phyloP scores from a whole-genome alignment of 30 jellyfish, hydroid and myxozoan genomes.

The Hydractinia symbiolongicarpus region DNA sequence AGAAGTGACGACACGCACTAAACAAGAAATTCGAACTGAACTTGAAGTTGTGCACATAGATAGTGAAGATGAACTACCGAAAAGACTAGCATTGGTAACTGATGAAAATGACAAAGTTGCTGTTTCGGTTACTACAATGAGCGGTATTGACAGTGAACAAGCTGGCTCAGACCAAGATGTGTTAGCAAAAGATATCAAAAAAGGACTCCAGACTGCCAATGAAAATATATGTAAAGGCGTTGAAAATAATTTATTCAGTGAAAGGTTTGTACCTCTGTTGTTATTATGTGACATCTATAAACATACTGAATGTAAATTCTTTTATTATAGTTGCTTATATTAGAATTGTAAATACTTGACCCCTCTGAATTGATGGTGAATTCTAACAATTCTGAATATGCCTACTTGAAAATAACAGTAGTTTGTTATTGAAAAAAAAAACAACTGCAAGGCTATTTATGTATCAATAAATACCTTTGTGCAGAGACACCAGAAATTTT shows the following conservation, averaged over 20 bases:
- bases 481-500: too few relatives aligned
- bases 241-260: conserved; percentile 59
- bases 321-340: too few relatives aligned
- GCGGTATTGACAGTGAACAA: conserved; percentile 42
- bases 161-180: conserved; percentile 44
- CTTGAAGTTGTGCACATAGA: conserved; percentile 78
- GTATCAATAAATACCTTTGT: too few relatives aligned
- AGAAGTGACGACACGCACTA: conserved; percentile 77
- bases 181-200: conserved; percentile 42
- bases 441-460: too few relatives aligned
- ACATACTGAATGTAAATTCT: too few relatives aligned
- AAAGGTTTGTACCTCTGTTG: conserved; percentile 29
- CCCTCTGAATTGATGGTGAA: too few relatives aligned
- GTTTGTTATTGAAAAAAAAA: too few relatives aligned
- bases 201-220: conserved; percentile 53
- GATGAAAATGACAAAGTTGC: conserved; percentile 67
- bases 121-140: conserved; percentile 62
- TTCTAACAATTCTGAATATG: too few relatives aligned
- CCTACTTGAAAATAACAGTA: too few relatives aligned
- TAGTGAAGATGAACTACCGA: conserved; percentile 69
- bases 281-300: too few relatives aligned
- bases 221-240: conserved; percentile 71
- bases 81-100: conserved; percentile 39
- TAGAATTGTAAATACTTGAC: too few relatives aligned
- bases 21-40: conserved; percentile 75